Percentiles rank a stretch among this genome's conserved stretches.
phyloP scores from a whole-genome alignment of 2,888 invertebrate genomes.

The Plemyria rubiginata region DNA sequence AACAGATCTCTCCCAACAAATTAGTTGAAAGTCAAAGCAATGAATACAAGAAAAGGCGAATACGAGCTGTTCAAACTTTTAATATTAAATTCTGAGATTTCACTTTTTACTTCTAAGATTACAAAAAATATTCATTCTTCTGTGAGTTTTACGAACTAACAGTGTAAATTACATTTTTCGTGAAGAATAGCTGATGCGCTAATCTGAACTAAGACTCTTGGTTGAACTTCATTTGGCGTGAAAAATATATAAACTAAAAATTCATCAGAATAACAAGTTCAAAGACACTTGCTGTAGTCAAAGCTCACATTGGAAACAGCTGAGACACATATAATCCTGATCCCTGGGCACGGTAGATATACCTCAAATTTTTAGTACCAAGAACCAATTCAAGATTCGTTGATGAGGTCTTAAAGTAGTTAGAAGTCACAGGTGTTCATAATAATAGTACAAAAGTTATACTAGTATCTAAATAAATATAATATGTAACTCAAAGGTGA shows the following conservation, averaged over 20 bases:
- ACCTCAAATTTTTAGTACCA: no score
- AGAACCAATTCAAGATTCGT: no score
- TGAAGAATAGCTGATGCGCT: conserved; percentile 7
- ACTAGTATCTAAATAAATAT: no score
- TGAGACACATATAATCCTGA: neutral
- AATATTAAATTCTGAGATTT: neutral
- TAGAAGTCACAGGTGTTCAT: no score
- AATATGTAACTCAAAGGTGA: no score
- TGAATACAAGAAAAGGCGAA: no score
- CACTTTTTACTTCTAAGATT: neutral
- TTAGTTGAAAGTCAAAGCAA: no score
- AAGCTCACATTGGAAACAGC: neutral
- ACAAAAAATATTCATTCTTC: neutral
- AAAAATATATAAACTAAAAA: conserved; percentile 23
- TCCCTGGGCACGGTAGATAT: no score
- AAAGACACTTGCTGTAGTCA: neutral
- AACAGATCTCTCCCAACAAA: no score
- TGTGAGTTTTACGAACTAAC: conserved; percentile 1
- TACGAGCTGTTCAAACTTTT: neutral
- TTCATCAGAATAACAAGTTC: conserved; percentile 14
- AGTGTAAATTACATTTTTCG: conserved; percentile 4
- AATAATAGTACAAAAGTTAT: no score
- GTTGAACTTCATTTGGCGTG: conserved; percentile 10
- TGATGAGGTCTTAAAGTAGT: no score
- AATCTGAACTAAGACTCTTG: conserved; percentile 10